These are phyloP conservation scores for Acanthurus tractus DNA, from an alignment of 2,797 vertebrate species.

Conservation along the genomic window DNA sequence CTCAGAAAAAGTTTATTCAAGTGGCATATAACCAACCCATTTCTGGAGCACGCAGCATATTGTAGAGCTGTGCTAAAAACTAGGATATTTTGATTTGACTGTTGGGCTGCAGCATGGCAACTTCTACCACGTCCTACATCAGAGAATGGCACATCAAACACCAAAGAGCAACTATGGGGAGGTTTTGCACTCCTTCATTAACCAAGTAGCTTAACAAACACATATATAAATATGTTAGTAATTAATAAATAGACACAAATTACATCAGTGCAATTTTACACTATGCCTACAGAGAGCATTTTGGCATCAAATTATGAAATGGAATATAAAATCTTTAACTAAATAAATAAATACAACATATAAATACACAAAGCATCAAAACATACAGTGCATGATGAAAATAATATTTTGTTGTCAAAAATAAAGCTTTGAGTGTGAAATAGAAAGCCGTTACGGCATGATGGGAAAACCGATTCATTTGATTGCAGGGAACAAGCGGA, in stretches of 20 bases:
- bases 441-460: constrained; percentile 69
- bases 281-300: constrained; percentile 77
- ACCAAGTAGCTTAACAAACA: constrained; percentile 81
- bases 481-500: constrained; percentile 48
- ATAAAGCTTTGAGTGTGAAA: constrained; percentile 82
- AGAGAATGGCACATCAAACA: constrained; percentile 82
- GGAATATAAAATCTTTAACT: constrained; percentile 77
- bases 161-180: constrained; percentile 85
- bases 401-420: constrained; percentile 84
- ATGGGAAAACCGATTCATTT: constrained; percentile 68
- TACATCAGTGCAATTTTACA: constrained; percentile 83
- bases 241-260: constrained; percentile 81
- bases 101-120: constrained; percentile 65
- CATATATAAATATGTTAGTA: constrained; percentile 77
- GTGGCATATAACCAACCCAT: constrained; percentile 51
- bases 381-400: constrained; percentile 77
- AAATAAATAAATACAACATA: constrained; percentile 79
- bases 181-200: constrained; percentile 87
- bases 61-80: constrained; percentile 53
- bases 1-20: constrained; percentile 65
- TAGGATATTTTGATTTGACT: constrained; percentile 60
- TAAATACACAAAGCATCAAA: constrained; percentile 76
- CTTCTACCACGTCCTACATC: constrained; percentile 58
- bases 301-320: constrained; percentile 83
- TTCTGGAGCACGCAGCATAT: constrained; percentile 56